phyloP scores from a whole-genome alignment of 2,888 invertebrate genomes.

The Brachyptera putata region DNA sequence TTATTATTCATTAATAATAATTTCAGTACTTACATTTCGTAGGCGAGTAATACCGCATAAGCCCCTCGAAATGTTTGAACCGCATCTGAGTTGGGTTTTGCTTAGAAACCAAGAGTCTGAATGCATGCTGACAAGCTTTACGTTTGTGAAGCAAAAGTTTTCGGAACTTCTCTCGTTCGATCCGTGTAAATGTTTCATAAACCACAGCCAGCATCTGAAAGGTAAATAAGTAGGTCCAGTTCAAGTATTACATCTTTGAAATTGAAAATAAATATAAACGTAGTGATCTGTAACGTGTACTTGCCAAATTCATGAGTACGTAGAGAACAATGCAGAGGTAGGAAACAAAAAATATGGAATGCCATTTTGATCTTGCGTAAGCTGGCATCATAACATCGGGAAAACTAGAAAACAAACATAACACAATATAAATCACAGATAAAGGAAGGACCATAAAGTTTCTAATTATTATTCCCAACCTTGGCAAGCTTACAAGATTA shows the following conservation, averaged over 20 bases:
- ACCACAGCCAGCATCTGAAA: conserved; percentile 83
- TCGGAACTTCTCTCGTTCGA: conserved; percentile 80
- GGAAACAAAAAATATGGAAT: conserved; percentile 79
- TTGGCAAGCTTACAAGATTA: too few species aligned
- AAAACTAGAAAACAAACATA: conserved; percentile 60
- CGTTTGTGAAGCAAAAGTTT: conserved; percentile 77
- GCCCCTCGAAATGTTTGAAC: conserved; percentile 73
- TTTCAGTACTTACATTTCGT: conserved; percentile 55
- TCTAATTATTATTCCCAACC: too few species aligned
- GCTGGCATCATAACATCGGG: conserved; percentile 94
- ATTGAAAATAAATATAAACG: not conserved
- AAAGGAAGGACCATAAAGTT: too few species aligned
- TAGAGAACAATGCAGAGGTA: conserved; percentile 82
- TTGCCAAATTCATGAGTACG: conserved; percentile 83
- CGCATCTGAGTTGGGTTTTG: conserved; percentile 63
- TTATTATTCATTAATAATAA: too few species aligned
- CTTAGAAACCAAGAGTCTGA: conserved; percentile 72
- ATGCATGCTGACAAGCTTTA: conserved; percentile 75
- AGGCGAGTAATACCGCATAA: conserved; percentile 74
- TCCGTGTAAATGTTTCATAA: conserved; percentile 82
- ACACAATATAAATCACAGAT: too few species aligned
- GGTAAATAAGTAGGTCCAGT: too few species aligned
- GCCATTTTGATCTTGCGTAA: conserved; percentile 74
- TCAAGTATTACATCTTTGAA: too few species aligned
- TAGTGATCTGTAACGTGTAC: too few species aligned